These are phyloP conservation scores for Trogon surrucura DNA, from an alignment of 2,113 vertebrate genomes.

Conservation along the genomic window DNA sequence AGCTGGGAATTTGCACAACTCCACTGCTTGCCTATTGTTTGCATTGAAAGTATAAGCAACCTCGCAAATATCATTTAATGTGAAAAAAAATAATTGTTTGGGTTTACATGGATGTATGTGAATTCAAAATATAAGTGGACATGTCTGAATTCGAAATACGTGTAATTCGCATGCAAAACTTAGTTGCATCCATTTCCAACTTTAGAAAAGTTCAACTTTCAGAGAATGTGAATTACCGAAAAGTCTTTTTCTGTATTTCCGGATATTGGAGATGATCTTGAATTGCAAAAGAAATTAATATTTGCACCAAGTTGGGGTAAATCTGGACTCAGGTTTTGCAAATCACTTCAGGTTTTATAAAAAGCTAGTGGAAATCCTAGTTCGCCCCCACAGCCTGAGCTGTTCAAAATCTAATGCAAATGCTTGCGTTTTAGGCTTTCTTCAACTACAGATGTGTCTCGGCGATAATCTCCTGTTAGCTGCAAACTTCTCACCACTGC, in stretches of 20 bases:
- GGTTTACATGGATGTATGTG: not conserved
- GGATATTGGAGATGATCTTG: not conserved
- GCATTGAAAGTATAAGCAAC: not conserved
- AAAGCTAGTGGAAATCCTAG: not conserved
- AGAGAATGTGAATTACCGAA: not conserved
- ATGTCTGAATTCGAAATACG: not conserved
- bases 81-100: not conserved
- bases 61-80: not conserved
- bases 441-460: not conserved
- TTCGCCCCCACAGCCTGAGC: not conserved
- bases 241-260: not conserved
- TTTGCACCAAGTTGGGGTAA: rapidly evolving
- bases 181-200: not conserved
- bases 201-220: not conserved
- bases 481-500: not conserved
- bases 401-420: not conserved
- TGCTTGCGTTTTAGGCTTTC: not conserved
- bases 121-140: not conserved
- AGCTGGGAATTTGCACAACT: not conserved
- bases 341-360: not conserved
- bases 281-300: not conserved
- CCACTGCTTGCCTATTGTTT: not conserved
- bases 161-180: not conserved
- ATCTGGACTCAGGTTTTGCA: not conserved
- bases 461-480: not conserved